A percentile compares a stretch with the other conserved stretches of the same genome.
These are phyloP conservation scores for Cerastis rubricosa DNA, from an alignment of 2,888 invertebrate species.

Conservation along the genomic window DNA sequence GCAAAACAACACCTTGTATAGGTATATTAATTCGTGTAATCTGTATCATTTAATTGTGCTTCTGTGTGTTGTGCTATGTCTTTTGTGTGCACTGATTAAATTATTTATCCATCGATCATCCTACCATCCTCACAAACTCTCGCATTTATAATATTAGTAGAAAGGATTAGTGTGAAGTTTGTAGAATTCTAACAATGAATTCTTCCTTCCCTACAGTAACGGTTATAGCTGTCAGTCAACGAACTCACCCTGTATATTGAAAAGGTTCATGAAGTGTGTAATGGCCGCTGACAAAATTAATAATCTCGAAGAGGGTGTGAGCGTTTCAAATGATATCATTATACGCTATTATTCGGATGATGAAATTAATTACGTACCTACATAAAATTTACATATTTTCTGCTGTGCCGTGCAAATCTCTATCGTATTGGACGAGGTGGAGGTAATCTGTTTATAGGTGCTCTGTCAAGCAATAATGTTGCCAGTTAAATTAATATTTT, in stretches of 20 bases:
- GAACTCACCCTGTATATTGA: slow-evolving; percentile 67
- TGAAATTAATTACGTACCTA: slow-evolving; percentile 69
- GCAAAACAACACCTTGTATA: too few relatives aligned
- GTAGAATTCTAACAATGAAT: background rate
- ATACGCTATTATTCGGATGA: slow-evolving; percentile 74
- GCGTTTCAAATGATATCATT: slow-evolving; percentile 71
- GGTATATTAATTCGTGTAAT: too few relatives aligned
- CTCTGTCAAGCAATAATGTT: slow-evolving; percentile 10
- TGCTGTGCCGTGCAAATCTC: slow-evolving; percentile 34
- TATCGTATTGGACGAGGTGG: slow-evolving; percentile 31
- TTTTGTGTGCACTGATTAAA: too few relatives aligned
- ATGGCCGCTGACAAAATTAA: slow-evolving; percentile 77
- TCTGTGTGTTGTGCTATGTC: too few relatives aligned
- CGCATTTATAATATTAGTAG: too few relatives aligned
- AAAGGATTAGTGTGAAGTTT: too few relatives aligned
- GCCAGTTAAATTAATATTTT: slow-evolving; percentile 2
- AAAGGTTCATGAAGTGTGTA: slow-evolving; percentile 76
- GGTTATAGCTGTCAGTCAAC: background rate
- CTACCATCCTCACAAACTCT: too few relatives aligned
- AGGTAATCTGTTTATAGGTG: slow-evolving; percentile 18
- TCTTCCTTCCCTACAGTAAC: background rate
- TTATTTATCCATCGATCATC: too few relatives aligned
- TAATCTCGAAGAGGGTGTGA: slow-evolving; percentile 72
- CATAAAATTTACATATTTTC: slow-evolving; percentile 70
- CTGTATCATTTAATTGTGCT: too few relatives aligned